A percentile compares a stretch with the other conserved stretches of the same genome.
These are phyloP conservation scores for Carduelis carduelis DNA, from an alignment of 2,797 vertebrate genomes.

Conservation along the genomic window DNA sequence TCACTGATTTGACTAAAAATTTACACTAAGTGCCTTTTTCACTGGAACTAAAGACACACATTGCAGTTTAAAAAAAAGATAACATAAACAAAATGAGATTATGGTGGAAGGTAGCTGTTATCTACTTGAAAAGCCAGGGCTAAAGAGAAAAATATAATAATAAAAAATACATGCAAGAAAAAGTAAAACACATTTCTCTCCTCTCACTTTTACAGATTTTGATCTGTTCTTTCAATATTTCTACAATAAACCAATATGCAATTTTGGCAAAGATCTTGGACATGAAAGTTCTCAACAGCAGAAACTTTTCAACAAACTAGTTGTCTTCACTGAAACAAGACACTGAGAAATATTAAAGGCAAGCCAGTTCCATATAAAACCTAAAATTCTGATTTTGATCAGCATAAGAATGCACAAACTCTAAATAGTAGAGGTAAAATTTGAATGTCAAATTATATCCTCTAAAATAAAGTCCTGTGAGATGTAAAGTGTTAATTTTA, in stretches of 20 bases:
- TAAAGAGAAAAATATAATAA: neutral
- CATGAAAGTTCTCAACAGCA: neutral
- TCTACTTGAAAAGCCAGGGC: neutral
- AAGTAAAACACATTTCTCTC: neutral
- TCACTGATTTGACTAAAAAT: neutral
- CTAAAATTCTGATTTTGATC: neutral
- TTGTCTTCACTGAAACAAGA: neutral
- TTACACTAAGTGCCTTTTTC: neutral
- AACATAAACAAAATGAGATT: neutral
- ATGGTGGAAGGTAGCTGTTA: neutral
- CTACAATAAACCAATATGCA: neutral
- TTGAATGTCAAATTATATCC: fast-evolving
- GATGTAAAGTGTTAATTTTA: neutral
- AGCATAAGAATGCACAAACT: neutral
- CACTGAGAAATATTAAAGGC: neutral
- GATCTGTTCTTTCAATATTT: neutral
- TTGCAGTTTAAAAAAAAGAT: too few species aligned
- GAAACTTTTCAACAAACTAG: neutral
- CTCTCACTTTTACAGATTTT: neutral
- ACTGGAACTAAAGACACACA: neutral
- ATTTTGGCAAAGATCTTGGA: neutral
- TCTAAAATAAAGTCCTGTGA: neutral
- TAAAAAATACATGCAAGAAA: fast-evolving
- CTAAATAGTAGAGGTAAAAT: neutral
- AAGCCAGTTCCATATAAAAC: neutral